These are phyloP conservation scores for Prorops nasuta DNA, from an alignment of 1,140 invertebrate species.

Conservation along the genomic window DNA sequence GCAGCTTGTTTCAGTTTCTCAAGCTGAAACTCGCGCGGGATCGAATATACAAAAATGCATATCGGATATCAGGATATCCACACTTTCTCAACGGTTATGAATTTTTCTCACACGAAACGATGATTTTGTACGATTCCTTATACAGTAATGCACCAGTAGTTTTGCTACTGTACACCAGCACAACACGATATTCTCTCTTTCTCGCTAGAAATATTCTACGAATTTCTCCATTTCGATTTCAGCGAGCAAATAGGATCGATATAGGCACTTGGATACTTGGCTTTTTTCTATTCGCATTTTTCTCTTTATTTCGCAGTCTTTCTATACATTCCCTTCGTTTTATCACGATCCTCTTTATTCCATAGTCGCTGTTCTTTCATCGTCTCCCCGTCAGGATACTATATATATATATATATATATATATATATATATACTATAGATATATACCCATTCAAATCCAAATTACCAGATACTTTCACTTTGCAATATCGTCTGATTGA, in stretches of 20 bases:
- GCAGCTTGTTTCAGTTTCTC: too few relatives aligned
- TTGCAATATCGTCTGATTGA: too few relatives aligned
- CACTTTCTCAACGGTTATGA: not conserved
- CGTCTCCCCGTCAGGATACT: too few relatives aligned
- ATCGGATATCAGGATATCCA: too few relatives aligned
- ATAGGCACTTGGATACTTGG: constrained; percentile 1
- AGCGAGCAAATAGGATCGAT: constrained; percentile 23
- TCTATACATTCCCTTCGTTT: not conserved
- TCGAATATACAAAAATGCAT: too few relatives aligned
- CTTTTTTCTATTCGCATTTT: constrained; percentile 13
- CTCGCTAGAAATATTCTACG: too few relatives aligned
- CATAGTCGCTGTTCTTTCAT: too few relatives aligned
- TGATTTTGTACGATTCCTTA: constrained; percentile 6
- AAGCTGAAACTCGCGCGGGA: too few relatives aligned
- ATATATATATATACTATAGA: not conserved
- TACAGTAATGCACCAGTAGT: too few relatives aligned
- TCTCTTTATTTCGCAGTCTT: not conserved
- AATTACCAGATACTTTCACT: not conserved
- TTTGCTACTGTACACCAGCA: too few relatives aligned
- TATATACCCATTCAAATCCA: not conserved
- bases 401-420: not conserved
- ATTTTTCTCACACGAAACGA: constrained; percentile 6
- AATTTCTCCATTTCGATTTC: constrained; percentile 16
- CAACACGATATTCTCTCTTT: too few relatives aligned
- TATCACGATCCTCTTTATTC: not conserved